Conservation (phyloP, 2,113 vertebrate genomes). For the Cebus imitator region DNA sequence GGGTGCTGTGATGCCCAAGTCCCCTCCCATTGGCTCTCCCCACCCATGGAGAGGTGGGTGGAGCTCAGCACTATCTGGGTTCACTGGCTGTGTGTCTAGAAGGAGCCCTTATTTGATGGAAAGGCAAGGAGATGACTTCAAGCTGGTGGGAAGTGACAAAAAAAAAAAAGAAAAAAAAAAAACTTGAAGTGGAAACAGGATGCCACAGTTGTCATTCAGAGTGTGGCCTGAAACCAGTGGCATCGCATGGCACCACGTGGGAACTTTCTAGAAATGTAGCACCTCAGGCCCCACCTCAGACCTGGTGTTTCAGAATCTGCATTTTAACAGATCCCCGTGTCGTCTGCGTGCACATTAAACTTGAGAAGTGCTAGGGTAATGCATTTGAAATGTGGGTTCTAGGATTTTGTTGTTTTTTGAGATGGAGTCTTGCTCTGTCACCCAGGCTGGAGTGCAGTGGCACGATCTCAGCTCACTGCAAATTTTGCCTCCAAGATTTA, state of each 20-base stretch:
- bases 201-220: too few species aligned
- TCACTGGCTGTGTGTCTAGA: background rate
- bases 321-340: background rate
- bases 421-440: too few species aligned
- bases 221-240: background rate
- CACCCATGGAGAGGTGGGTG: fast-evolving
- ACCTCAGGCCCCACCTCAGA: too few species aligned
- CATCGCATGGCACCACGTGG: fast-evolving
- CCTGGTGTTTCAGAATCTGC: background rate
- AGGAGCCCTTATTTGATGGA: too few species aligned
- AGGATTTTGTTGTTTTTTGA: too few species aligned
- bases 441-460: too few species aligned
- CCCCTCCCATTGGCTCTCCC: background rate
- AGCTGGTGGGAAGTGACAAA: background rate
- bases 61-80: background rate
- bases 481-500: too few species aligned
- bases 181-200: fast-evolving
- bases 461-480: too few species aligned
- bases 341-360: fast-evolving
- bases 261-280: background rate
- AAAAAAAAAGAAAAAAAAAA: background rate
- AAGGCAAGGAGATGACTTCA: background rate
- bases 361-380: background rate
- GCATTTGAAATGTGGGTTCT: background rate
- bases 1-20: background rate